Conservation (phyloP, 2,113 vertebrate genomes). For the zebrafish (Danio rerio) region DNA sequence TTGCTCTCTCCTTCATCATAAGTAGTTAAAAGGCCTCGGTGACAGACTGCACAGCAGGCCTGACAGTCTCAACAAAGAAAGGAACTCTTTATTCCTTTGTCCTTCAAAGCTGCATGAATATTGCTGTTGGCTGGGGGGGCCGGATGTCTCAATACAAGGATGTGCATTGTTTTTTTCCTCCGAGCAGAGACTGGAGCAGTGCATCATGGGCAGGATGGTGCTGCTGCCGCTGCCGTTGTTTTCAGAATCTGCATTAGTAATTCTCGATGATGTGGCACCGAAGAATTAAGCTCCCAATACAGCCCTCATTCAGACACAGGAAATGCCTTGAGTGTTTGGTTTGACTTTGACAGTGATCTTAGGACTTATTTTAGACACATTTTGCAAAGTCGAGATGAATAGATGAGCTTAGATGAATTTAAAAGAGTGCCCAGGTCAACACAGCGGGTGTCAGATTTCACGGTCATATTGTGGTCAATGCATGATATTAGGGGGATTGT, state of each 20-base stretch:
- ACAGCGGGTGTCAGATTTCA: not conserved
- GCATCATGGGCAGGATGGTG: conserved; percentile 28
- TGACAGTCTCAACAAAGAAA: conserved; percentile 53
- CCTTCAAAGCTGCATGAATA: conserved; percentile 59
- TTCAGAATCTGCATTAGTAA: conserved; percentile 11
- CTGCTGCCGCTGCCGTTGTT: conserved; percentile 32
- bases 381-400: not conserved
- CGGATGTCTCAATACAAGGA: conserved; percentile 58
- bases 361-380: not conserved
- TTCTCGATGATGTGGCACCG: conserved; percentile 32
- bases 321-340: conserved; percentile 16
- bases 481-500: not conserved
- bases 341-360: conserved; percentile 29
- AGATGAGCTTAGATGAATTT: conserved; percentile 1
- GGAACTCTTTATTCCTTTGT: conserved; percentile 50
- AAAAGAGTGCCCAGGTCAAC: not conserved
- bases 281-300: conserved; percentile 14
- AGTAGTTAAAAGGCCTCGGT: conserved; percentile 51
- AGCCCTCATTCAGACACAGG: conserved; percentile 24
- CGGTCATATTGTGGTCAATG: not conserved
- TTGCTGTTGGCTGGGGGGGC: conserved; percentile 49
- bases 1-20: conserved; percentile 26
- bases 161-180: conserved; percentile 56
- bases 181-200: conserved; percentile 36
- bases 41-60: conserved; percentile 47